Percentiles rank a stretch among this genome's conserved stretches.
Conservation (phyloP, 1,140 invertebrate species). For the Carposina sasakii region DNA sequence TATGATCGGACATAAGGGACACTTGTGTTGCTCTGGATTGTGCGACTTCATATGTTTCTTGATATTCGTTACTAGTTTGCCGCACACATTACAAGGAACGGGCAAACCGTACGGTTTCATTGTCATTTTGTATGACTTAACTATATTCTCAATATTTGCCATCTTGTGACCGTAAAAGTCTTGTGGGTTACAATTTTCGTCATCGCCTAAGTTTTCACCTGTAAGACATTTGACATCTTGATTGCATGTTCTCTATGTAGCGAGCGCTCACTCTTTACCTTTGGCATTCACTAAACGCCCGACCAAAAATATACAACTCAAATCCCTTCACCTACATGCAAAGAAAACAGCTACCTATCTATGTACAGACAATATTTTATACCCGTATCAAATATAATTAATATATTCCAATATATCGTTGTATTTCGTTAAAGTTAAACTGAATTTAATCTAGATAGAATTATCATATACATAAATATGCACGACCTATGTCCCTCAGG, state of each 20-base stretch:
- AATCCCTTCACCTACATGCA: too few relatives aligned
- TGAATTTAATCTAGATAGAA: too few relatives aligned
- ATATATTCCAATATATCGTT: too few relatives aligned
- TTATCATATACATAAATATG: too few relatives aligned
- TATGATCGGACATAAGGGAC: slow-evolving; percentile 78
- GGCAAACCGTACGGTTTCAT: slow-evolving; percentile 42
- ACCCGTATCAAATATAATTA: too few relatives aligned
- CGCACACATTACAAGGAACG: slow-evolving; percentile 76
- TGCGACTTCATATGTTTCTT: slow-evolving; percentile 83
- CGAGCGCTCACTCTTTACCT: slow-evolving; percentile 36
- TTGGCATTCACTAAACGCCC: too few relatives aligned
- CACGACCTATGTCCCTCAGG: slow-evolving; percentile 55
- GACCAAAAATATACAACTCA: too few relatives aligned
- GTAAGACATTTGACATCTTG: slow-evolving; percentile 50
- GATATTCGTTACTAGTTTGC: slow-evolving; percentile 81
- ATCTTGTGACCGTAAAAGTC: slow-evolving; percentile 47
- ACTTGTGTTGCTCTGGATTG: slow-evolving; percentile 79
- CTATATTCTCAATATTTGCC: slow-evolving; percentile 52
- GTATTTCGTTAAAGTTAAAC: too few relatives aligned
- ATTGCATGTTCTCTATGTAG: slow-evolving; percentile 20
- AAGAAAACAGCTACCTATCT: too few relatives aligned
- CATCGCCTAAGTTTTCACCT: slow-evolving; percentile 62
- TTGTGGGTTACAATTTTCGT: slow-evolving; percentile 58
- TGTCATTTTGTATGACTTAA: slow-evolving; percentile 50
- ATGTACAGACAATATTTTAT: too few relatives aligned